A percentile compares a stretch with the other conserved stretches of the same genome.
These are phyloP conservation scores for Talpa occidentalis DNA, from an alignment of 2,113 vertebrate species.

Conservation along the genomic window DNA sequence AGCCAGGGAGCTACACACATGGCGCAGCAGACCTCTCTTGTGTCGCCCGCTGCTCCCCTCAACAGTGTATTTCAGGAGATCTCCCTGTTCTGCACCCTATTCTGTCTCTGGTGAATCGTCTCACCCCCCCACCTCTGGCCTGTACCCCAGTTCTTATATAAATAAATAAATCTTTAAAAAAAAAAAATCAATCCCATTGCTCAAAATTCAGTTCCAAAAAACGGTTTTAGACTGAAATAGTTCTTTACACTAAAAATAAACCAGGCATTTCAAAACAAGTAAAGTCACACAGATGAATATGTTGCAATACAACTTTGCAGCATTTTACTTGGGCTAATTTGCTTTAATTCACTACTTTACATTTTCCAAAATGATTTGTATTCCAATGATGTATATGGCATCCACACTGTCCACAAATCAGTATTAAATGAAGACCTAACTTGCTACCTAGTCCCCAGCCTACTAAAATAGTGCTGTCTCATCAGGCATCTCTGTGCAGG, in stretches of 20 bases:
- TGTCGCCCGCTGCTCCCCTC: too few species aligned
- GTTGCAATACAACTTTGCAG: neutral
- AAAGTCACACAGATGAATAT: neutral
- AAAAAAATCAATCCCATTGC: too few species aligned
- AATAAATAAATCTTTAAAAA: too few species aligned
- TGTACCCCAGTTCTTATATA: too few species aligned
- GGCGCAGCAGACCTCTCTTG: too few species aligned
- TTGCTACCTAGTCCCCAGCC: constrained; percentile 75
- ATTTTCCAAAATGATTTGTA: constrained; percentile 76
- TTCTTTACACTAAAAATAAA: constrained; percentile 6
- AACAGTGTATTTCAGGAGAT: too few species aligned
- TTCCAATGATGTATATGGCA: constrained; percentile 70
- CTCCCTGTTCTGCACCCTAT: too few species aligned
- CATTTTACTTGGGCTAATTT: neutral
- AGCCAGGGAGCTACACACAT: too few species aligned
- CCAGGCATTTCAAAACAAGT: neutral
- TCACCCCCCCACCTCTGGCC: too few species aligned
- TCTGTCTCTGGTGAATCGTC: too few species aligned
- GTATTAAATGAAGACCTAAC: constrained; percentile 80
- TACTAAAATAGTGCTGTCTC: constrained; percentile 88
- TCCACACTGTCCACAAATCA: constrained; percentile 80
- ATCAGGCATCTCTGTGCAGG: constrained; percentile 87
- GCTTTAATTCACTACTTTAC: constrained; percentile 34
- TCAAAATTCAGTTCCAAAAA: constrained; percentile 21
- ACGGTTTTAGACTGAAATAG: neutral